A percentile compares a stretch with the other conserved stretches of the same genome.
These are phyloP conservation scores for Chironex yamaguchii DNA, from an alignment of 30 jellyfish, hydroid and myxozoan genomes.

Conservation along the genomic window DNA sequence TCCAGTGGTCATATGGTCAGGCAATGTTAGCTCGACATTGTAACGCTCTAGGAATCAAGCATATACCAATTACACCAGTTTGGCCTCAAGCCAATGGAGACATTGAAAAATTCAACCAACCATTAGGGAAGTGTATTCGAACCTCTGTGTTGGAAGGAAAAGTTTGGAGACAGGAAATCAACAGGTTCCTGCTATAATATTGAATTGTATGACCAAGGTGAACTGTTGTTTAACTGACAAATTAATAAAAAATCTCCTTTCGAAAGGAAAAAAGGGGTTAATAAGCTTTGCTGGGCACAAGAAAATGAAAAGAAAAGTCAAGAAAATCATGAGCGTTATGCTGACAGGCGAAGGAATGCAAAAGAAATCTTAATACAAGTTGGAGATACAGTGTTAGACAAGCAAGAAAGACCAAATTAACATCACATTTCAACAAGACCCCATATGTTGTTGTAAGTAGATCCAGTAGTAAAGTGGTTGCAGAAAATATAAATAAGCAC, in stretches of 20 bases:
- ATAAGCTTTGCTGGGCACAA: slow-evolving; percentile 23
- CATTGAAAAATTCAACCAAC: slow-evolving; percentile 37
- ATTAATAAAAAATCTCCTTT: slow-evolving; percentile 32
- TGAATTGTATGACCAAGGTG: slow-evolving; percentile 59
- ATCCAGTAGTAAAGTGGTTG: slow-evolving; percentile 24
- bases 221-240: slow-evolving; percentile 17
- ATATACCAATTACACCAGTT: slow-evolving; percentile 25
- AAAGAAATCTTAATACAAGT: too few species aligned
- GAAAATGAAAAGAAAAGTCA: slow-evolving; percentile 34
- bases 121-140: slow-evolving; percentile 31
- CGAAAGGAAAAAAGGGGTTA: slow-evolving; percentile 20
- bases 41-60: slow-evolving; percentile 10
- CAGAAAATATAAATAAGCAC: slow-evolving; percentile 4
- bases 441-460: slow-evolving; percentile 15
- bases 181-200: slow-evolving; percentile 59
- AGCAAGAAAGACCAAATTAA: slow-evolving; percentile 21
- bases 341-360: neutral
- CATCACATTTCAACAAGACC: slow-evolving; percentile 11
- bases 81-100: slow-evolving; percentile 60
- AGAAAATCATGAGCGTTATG: slow-evolving; percentile 10
- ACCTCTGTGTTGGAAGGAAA: slow-evolving; percentile 57
- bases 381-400: slow-evolving; percentile 34
- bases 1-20: too few species aligned
- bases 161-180: slow-evolving; percentile 65
- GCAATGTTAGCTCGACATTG: neutral